Base-by-base conservation (phyloP, 2,888 invertebrate species). In the Coecobrya sp. region DNA sequence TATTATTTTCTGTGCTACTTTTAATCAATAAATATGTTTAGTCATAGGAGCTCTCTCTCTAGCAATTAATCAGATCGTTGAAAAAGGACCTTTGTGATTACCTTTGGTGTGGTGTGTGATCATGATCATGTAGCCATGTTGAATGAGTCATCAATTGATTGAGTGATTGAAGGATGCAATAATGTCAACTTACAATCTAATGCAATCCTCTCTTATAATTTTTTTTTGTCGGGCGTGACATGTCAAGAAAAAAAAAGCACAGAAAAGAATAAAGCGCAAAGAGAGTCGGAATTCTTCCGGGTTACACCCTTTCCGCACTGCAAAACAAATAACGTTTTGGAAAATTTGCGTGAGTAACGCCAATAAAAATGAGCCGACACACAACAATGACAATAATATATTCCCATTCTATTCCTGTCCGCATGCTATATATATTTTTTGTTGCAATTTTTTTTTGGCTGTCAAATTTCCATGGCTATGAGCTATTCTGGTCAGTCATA, bases 271-370 rank as follows among this genome's bases (percentile, higher is more conserved):
- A 36, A n/a, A 73, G n/a, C 16, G 45, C 73, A 73, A 19, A 7
- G 5, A 19, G 76, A 84, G 84, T 13, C 88, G 91, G 84, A 86
- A 85, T 92, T 93, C 94, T 94, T 94, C 94, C 94, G 94, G 94
- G 94, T 94, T 94, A 93, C 94, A 93, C 94, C 94, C 93, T 93
- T 93, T 92, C 93, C 93, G 73, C 82, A 84, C 84, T 76, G 36
- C 7, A 59, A 59, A 59, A n/a, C 27, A 68, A 68, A 68, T 27
- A 68, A 25, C 5, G 27, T 68, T 68, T 68, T 68, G 8, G n/a
- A 59, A 19, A 19, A 19, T 49, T 49, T 13, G 11, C 49, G 13
- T 49, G 49, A 49, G 49, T 49, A 49, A 49, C 13, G 49, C 1
- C 10, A 49, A 49, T 49, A 49, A 49, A 49, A 49, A 11, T 49